Evolutionary conservation across 2,888 invertebrate genomes (phyloP), one percentile per base, ranked within the genome.

Genomic region (Drosophila parthenogenetica): DNA sequence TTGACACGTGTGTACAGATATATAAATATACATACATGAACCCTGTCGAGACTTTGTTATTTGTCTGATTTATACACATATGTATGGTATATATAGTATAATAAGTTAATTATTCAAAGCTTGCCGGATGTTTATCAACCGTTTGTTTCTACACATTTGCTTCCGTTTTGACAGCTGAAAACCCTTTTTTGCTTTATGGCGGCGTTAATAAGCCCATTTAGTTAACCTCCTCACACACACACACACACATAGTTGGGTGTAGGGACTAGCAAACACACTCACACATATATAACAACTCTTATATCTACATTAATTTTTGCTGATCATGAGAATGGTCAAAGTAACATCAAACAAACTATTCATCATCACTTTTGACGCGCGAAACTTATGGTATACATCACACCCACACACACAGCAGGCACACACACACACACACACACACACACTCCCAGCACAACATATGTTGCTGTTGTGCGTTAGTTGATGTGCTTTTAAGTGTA

Each of bases 301-400:
- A 58, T 43, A 35, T 46, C 4, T 13, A 39, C 39, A 57, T 75
- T 61, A 50, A 84, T 54, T 84, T 81, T 75, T 72, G 87, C 87
- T 87, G 89, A 85, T 89, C 85, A 84, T 72, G 77, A 69, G 68
- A 69, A 79, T 75, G 89, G 85, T 89, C 87, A 85, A 81, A 85
- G 87, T 85, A 84, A 85, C 87, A 89, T 79, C 87, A 86, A 89
- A 89, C 89, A 86, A 89, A 89, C 86, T 87, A 86, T 86, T 82
- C 89, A 86, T 86, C 86, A 89, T 89, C 85, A 77, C 67, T 73
- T 78, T 85, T 89, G 86, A 89, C 86, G 83, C 79, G 73, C 67
- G 70, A 49, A 79, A 68, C 79, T 69, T 71, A 73, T 69, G 65
- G 83, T 73, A 78, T 80, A 83, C 62, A 79, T 71, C 70, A 61